Evolutionary conservation across 2,888 invertebrate genomes (phyloP).

Genomic region (Phytoseiulus persimilis): DNA sequence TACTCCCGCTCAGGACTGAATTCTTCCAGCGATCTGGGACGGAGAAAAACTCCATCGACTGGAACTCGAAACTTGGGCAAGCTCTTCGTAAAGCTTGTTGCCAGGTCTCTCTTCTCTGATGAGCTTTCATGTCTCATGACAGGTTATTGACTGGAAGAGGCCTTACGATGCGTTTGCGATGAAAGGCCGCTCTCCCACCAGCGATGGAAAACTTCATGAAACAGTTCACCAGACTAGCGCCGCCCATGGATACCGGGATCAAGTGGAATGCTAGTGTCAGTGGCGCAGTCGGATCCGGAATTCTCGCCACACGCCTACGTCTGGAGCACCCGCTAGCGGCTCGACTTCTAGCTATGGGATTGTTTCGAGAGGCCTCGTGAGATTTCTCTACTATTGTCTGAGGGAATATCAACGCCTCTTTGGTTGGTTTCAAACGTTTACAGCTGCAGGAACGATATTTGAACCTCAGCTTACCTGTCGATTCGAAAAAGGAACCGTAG

Average conservation of each 20-base stretch:
- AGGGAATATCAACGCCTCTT: not conserved
- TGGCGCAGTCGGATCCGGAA: not conserved
- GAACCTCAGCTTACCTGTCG: too few relatives aligned
- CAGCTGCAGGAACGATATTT: too few relatives aligned
- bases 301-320: not conserved
- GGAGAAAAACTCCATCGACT: not conserved
- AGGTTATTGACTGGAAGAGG: conserved; percentile 5
- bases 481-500: too few relatives aligned
- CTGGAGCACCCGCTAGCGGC: not conserved
- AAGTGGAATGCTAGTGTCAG: too few relatives aligned
- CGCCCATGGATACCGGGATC: too few relatives aligned
- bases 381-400: too few relatives aligned
- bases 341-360: not conserved
- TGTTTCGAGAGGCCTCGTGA: too few relatives aligned
- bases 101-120: not conserved
- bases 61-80: not conserved
- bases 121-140: not conserved
- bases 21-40: not conserved
- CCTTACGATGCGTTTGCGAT: not conserved
- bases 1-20: not conserved
- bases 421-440: not conserved
- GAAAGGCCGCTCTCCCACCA: too few relatives aligned
- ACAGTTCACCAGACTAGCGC: too few relatives aligned
- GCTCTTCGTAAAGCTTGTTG: not conserved
- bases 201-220: too few relatives aligned